Evolutionary conservation across 37 sponge, comb jelly and placozoan genomes (phyloP).

Genomic region (Agelas oroides): DNA sequence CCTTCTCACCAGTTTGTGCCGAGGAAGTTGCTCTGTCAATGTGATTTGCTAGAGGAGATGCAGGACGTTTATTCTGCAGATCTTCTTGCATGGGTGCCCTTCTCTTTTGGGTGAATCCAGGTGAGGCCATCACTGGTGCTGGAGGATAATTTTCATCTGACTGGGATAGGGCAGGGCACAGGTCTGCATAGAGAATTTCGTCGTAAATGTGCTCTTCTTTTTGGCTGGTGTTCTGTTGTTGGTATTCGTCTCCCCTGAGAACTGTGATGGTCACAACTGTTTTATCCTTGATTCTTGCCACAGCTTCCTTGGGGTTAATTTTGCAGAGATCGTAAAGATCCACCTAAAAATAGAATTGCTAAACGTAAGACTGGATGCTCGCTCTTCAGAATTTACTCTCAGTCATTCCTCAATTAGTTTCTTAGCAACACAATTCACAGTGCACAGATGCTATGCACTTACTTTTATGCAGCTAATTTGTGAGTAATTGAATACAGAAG

Average conservation of each 20-base stretch:
- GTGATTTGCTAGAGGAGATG: neutral
- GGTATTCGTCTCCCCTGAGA: conserved; percentile 2
- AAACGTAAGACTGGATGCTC: neutral
- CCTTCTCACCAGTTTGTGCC: neutral
- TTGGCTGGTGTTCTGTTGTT: neutral
- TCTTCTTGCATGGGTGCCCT: conserved; percentile 5
- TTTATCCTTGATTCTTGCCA: conserved; percentile 68
- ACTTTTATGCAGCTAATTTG: too few relatives aligned
- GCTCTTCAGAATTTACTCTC: too few relatives aligned
- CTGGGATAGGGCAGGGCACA: conserved; percentile 33
- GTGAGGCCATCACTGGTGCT: too few relatives aligned
- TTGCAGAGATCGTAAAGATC: conserved; percentile 32
- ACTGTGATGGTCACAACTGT: conserved; percentile 56
- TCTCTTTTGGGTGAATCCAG: too few relatives aligned
- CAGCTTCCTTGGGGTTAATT: conserved; percentile 56
- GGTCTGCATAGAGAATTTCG: conserved; percentile 57
- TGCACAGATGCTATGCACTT: too few relatives aligned
- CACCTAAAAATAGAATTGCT: conserved; percentile 17
- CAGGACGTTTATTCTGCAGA: neutral
- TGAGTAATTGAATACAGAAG: too few relatives aligned
- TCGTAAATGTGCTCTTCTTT: conserved; percentile 49
- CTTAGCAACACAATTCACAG: too few relatives aligned
- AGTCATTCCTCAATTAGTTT: too few relatives aligned
- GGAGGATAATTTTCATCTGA: conserved; percentile 43
- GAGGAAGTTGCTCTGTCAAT: neutral